A percentile compares a stretch with the other conserved stretches of the same genome.
These are phyloP conservation scores for Dicranocentrus wangi DNA, from an alignment of 2,888 invertebrate genomes.

Conservation along the genomic window DNA sequence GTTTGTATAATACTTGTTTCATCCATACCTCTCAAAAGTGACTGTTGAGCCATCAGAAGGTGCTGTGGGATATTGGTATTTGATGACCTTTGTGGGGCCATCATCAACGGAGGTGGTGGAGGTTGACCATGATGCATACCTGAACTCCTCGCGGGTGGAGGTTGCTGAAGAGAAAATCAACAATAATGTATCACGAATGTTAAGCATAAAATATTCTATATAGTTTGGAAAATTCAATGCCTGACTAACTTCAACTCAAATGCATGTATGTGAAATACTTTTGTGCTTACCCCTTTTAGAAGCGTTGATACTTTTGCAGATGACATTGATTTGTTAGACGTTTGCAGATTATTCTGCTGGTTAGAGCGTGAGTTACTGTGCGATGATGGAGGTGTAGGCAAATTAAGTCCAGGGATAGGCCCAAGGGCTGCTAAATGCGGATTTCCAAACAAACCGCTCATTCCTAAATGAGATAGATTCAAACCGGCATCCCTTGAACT, in stretches of 20 bases:
- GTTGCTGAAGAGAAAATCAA: conserved; percentile 75
- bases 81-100: conserved; percentile 77
- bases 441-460: conserved; percentile 68
- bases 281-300: conserved; percentile 76
- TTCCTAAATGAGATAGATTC: conserved; percentile 68
- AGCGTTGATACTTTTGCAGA: conserved; percentile 75
- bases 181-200: too few relatives aligned
- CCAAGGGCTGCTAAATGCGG: conserved; percentile 74
- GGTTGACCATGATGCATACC: conserved; percentile 75
- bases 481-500: conserved; percentile 58
- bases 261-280: too few relatives aligned
- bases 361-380: conserved; percentile 45
- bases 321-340: conserved; percentile 69
- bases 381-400: conserved; percentile 58
- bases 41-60: conserved; percentile 77
- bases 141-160: conserved; percentile 76
- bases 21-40: conserved; percentile 75
- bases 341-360: conserved; percentile 67
- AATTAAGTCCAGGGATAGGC: conserved; percentile 65
- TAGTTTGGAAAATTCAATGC: too few relatives aligned
- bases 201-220: too few relatives aligned
- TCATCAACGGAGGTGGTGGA: conserved; percentile 77
- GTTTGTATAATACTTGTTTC: too few relatives aligned
- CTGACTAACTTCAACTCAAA: too few relatives aligned
- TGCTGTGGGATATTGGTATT: conserved; percentile 76